These are phyloP conservation scores for Ophthalmolycus amberensis DNA, from an alignment of 2,113 vertebrate genomes.

Conservation along the genomic window DNA sequence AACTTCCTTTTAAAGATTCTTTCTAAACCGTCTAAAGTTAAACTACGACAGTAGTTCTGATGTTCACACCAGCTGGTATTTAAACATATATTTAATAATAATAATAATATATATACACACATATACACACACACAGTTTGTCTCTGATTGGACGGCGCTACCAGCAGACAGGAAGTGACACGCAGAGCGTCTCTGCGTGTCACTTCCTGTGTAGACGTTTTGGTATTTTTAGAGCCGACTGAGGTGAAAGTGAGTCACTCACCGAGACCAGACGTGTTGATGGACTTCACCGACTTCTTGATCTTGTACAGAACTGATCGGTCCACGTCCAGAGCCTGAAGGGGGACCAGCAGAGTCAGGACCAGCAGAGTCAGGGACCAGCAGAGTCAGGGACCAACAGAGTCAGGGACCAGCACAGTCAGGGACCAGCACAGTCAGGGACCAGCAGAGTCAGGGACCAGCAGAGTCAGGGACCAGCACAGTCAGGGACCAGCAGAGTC, in stretches of 20 bases:
- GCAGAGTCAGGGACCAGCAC: too few relatives aligned
- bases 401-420: not conserved
- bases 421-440: too few relatives aligned
- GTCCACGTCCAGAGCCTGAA: constrained; percentile 92
- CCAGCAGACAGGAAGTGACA: constrained; percentile 27
- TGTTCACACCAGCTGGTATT: too few relatives aligned
- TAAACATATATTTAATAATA: too few relatives aligned
- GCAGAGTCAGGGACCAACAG: not conserved
- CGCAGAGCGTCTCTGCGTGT: not conserved
- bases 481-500: not conserved
- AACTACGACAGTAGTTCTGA: too few relatives aligned
- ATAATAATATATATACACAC: too few relatives aligned
- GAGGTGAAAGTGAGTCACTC: constrained; percentile 70
- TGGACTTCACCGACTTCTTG: constrained; percentile 97
- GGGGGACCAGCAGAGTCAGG: not conserved
- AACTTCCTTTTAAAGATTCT: too few relatives aligned
- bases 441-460: too few relatives aligned
- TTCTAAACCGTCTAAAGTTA: too few relatives aligned
- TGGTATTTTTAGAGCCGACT: not conserved
- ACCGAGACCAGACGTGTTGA: constrained; percentile 92
- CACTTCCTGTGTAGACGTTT: too few relatives aligned
- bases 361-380: not conserved
- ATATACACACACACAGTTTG: too few relatives aligned
- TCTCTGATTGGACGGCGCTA: too few relatives aligned
- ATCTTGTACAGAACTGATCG: constrained; percentile 94